phyloP scores from a whole-genome alignment of 2,888 invertebrate species.

The Hecatera dysodea region DNA sequence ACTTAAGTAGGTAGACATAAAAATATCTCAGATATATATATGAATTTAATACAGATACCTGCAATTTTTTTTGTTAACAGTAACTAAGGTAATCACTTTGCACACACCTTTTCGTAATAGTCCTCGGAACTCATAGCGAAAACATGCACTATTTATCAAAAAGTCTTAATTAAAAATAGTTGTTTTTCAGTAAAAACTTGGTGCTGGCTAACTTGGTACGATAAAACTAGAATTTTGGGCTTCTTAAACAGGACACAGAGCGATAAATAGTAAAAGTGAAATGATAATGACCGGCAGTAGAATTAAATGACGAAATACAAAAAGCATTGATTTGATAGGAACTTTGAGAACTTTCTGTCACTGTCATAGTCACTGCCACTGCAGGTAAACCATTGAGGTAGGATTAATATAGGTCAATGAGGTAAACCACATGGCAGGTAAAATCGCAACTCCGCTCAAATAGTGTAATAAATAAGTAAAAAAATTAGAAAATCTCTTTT shows the following conservation, averaged over 20 bases:
- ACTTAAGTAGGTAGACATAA: neutral
- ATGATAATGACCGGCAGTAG: slow-evolving; percentile 27
- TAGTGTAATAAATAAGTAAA: too few relatives aligned
- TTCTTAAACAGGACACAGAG: neutral
- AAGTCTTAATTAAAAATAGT: too few relatives aligned
- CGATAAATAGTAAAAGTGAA: neutral
- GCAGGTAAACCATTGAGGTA: too few relatives aligned
- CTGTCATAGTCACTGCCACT: too few relatives aligned
- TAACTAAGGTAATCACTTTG: slow-evolving; percentile 13
- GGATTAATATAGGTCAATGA: too few relatives aligned
- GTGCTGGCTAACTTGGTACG: neutral
- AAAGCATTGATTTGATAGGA: too few relatives aligned
- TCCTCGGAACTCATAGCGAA: slow-evolving; percentile 41
- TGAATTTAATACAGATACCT: slow-evolving; percentile 24
- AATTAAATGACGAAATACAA: slow-evolving; percentile 17
- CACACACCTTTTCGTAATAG: slow-evolving; percentile 46
- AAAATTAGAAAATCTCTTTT: too few relatives aligned
- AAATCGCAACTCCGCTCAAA: too few relatives aligned
- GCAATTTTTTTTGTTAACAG: slow-evolving; percentile 3
- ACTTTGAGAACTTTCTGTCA: too few relatives aligned
- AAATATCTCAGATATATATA: neutral
- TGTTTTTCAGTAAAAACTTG: neutral
- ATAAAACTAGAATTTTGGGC: neutral
- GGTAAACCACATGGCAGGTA: too few relatives aligned
- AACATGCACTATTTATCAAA: neutral